Percentiles rank a stretch among this genome's conserved stretches.
Evolutionary conservation across 1,140 invertebrate genomes (phyloP).

Genomic region (Gryon sp.): DNA sequence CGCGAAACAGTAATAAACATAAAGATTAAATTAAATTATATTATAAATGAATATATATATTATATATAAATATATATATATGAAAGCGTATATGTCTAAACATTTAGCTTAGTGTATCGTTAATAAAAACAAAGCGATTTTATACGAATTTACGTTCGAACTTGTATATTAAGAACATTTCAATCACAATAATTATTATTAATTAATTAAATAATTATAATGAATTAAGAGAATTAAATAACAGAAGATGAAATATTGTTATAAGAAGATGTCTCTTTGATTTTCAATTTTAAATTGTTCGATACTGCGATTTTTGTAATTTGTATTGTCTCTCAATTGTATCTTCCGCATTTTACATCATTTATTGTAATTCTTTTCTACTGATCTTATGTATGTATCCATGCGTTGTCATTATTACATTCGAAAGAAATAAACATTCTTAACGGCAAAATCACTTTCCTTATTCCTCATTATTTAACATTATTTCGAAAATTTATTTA

Average conservation of each 20-base stretch:
- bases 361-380: slow-evolving; percentile 29
- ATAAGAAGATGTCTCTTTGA: no score
- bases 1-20: no score
- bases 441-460: slow-evolving; percentile 33
- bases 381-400: slow-evolving; percentile 51
- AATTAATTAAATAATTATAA: no score
- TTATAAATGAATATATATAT: no score
- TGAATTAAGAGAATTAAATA: no score
- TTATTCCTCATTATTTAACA: neutral
- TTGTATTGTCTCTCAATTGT: no score
- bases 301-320: no score
- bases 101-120: slow-evolving; percentile 75
- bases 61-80: no score
- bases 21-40: no score
- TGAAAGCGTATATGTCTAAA: slow-evolving; percentile 80
- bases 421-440: slow-evolving; percentile 58
- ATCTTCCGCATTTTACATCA: slow-evolving; percentile 44
- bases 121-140: slow-evolving; percentile 73
- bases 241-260: no score
- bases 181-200: slow-evolving; percentile 27
- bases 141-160: slow-evolving; percentile 67
- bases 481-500: neutral
- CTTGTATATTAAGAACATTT: slow-evolving; percentile 50
- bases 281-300: no score
- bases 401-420: slow-evolving; percentile 54